A percentile compares a stretch with the other conserved stretches of the same genome.
phyloP scores from a whole-genome alignment of 2,797 vertebrate genomes.

The Amphiprion clarkii region DNA sequence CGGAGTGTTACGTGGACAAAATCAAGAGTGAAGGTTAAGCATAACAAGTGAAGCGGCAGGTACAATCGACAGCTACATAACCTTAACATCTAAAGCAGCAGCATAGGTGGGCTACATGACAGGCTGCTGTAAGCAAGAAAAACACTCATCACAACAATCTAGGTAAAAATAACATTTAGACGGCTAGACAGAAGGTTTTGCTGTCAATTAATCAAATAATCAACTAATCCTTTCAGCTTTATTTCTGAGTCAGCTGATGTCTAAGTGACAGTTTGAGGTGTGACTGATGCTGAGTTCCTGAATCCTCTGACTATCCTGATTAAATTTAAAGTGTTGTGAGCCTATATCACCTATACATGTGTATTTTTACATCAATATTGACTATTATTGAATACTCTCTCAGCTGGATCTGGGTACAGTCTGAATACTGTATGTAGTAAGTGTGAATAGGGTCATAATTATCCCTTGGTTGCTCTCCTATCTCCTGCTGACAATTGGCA shows the following conservation, averaged over 20 bases:
- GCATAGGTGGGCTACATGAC: neutral
- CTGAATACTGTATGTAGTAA: slow-evolving; percentile 10
- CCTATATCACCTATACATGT: neutral
- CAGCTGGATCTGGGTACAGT: neutral
- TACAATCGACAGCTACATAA: neutral
- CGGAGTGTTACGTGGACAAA: neutral
- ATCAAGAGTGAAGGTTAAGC: neutral
- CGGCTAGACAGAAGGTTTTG: neutral
- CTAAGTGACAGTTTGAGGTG: neutral
- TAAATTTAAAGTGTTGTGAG: slow-evolving; percentile 1
- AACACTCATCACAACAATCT: neutral
- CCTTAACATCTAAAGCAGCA: neutral
- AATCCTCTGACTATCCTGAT: neutral
- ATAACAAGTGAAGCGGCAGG: neutral
- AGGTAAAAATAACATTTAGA: neutral
- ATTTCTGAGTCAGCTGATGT: neutral
- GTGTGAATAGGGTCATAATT: slow-evolving; percentile 28
- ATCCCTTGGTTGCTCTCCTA: slow-evolving; percentile 32
- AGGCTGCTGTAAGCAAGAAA: neutral
- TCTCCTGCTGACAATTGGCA: slow-evolving; percentile 44
- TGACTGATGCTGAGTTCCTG: neutral
- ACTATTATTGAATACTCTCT: slow-evolving; percentile 6
- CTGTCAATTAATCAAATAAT: neutral
- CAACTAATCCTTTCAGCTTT: slow-evolving; percentile 10
- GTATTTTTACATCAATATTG: neutral